A percentile compares a stretch with the other conserved stretches of the same genome.
Evolutionary conservation across 30 jellyfish, hydroid and myxozoan genomes (phyloP).

Genomic region (Clytia hemisphaerica): DNA sequence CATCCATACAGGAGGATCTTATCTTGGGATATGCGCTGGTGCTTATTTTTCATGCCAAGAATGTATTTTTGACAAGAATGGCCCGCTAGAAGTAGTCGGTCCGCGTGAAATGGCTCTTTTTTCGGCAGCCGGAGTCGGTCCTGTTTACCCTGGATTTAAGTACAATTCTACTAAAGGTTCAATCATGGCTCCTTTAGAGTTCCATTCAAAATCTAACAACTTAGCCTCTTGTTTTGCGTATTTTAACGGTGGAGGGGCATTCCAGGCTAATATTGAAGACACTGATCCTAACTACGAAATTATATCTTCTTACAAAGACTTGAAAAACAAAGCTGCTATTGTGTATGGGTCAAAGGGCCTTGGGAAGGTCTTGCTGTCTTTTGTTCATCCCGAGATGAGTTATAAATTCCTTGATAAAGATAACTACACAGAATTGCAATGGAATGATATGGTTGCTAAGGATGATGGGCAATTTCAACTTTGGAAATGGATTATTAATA

Average conservation of each 20-base stretch:
- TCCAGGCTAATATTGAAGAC: slow-evolving; percentile 31
- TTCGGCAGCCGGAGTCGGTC: slow-evolving; percentile 70
- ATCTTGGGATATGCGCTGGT: slow-evolving; percentile 88
- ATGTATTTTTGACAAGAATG: slow-evolving; percentile 63
- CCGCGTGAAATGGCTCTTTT: slow-evolving; percentile 41
- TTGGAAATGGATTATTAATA: too few species aligned
- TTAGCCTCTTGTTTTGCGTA: slow-evolving; percentile 19
- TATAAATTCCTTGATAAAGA: slow-evolving; percentile 1
- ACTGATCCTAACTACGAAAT: neutral
- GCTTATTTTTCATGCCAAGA: slow-evolving; percentile 65
- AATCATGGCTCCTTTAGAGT: slow-evolving; percentile 31
- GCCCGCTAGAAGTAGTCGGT: slow-evolving; percentile 59
- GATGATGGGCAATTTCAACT: too few species aligned
- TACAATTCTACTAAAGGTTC: slow-evolving; percentile 61
- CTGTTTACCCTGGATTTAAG: slow-evolving; percentile 72
- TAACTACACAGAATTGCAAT: slow-evolving; percentile 14
- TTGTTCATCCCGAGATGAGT: slow-evolving; percentile 87
- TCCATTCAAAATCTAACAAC: neutral
- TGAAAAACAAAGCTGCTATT: slow-evolving; percentile 45
- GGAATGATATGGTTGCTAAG: slow-evolving; percentile 15
- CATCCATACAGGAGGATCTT: slow-evolving; percentile 62
- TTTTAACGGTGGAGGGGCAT: slow-evolving; percentile 93
- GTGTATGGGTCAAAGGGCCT: slow-evolving; percentile 26
- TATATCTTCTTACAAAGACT: slow-evolving; percentile 36
- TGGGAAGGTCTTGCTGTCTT: slow-evolving; percentile 62